Conservation (phyloP, 2,797 vertebrate species). For the Crocodylus rhombifer region DNA sequence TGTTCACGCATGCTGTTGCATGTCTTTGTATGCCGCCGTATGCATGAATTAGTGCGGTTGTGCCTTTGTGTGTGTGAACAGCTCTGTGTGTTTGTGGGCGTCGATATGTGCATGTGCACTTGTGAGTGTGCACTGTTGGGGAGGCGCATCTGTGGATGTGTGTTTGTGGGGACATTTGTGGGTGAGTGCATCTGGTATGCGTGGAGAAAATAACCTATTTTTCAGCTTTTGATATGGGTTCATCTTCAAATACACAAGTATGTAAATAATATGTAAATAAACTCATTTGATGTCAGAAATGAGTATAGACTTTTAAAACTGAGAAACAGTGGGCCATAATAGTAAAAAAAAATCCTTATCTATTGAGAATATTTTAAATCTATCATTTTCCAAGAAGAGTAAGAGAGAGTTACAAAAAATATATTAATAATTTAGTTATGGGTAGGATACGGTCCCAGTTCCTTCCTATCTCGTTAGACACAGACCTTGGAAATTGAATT, state of each 20-base stretch:
- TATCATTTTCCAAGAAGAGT: conserved; percentile 56
- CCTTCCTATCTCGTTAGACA: conserved; percentile 70
- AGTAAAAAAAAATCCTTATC: not conserved
- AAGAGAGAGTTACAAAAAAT: conserved; percentile 61
- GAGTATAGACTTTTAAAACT: conserved; percentile 6
- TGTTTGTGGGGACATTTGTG: not conserved
- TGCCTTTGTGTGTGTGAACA: not conserved
- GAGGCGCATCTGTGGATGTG: not conserved
- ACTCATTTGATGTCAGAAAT: not conserved
- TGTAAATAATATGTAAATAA: not conserved
- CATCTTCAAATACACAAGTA: conserved; percentile 38
- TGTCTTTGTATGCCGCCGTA: not conserved
- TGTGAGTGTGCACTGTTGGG: rapidly evolving
- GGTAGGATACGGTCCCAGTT: conserved; percentile 54
- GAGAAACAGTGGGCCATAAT: not conserved
- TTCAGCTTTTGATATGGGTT: not conserved
- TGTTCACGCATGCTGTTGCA: not conserved
- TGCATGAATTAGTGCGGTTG: not conserved
- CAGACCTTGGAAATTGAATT: conserved; percentile 77
- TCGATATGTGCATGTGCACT: rapidly evolving
- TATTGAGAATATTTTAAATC: conserved; percentile 54
- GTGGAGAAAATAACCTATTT: conserved; percentile 33
- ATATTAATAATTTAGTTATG: conserved; percentile 75
- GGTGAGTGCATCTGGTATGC: not conserved
- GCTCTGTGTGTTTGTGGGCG: not conserved